Conservation (phyloP, 2,888 invertebrate genomes). For the Acholoe squamosa region DNA sequence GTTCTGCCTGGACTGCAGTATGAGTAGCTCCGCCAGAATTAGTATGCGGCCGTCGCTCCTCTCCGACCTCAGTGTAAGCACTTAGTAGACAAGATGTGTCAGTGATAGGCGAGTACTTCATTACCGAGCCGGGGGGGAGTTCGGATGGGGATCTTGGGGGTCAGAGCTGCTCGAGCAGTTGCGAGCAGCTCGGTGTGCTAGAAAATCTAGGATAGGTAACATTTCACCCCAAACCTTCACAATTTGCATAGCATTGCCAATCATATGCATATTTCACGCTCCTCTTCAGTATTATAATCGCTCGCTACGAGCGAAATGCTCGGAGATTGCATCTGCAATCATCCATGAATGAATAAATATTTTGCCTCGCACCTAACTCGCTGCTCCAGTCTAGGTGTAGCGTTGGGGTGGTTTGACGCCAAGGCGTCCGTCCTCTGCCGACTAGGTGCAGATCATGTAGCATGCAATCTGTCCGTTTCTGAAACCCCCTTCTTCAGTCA, state of each 20-base stretch:
- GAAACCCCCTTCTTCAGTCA: not conserved
- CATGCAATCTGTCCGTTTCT: conserved; percentile 49
- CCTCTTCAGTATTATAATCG: not conserved
- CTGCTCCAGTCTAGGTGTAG: not conserved
- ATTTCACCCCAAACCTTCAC: not conserved
- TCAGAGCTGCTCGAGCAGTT: not conserved
- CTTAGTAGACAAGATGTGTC: conserved; percentile 60
- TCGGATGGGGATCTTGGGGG: not conserved
- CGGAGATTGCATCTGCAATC: conserved; percentile 51
- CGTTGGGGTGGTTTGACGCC: conserved; percentile 26
- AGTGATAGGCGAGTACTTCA: conserved; percentile 61
- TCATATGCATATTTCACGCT: conserved; percentile 46
- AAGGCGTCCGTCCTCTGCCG: not conserved
- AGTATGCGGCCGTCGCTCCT: conserved; percentile 48
- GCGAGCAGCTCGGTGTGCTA: not conserved
- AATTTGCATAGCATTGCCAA: not conserved
- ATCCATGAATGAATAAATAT: conserved; percentile 51
- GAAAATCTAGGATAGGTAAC: not conserved
- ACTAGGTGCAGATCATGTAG: conserved; percentile 45
- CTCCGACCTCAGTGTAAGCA: conserved; percentile 58
- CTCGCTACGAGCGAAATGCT: conserved; percentile 3
- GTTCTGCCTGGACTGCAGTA: conserved; percentile 40
- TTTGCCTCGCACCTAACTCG: conserved; percentile 35
- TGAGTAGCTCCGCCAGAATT: conserved; percentile 33
- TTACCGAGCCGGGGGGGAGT: not conserved